phyloP scores from a whole-genome alignment of 2,888 invertebrate species.

The Rhimphoctona megacephalus region DNA sequence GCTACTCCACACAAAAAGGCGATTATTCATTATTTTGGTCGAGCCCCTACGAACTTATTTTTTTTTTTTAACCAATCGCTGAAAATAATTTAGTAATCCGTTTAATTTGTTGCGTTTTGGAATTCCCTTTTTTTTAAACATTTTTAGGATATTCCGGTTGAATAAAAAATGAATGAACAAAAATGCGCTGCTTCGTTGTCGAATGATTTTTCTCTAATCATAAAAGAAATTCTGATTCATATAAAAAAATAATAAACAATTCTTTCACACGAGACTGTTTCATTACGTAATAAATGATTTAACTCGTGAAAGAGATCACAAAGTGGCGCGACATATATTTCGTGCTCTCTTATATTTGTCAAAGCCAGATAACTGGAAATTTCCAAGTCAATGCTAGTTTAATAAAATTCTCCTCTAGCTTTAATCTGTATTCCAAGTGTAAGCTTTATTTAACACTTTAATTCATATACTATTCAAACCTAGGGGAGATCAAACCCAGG shows the following conservation, averaged over 20 bases:
- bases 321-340: slow-evolving; percentile 34
- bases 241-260: not conserved
- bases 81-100: not conserved
- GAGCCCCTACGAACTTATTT: not conserved
- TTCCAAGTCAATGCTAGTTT: slow-evolving; percentile 65
- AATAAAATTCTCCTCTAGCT: slow-evolving; percentile 39
- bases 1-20: not conserved
- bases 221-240: not conserved
- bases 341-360: slow-evolving; percentile 12
- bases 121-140: not conserved
- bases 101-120: not conserved
- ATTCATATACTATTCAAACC: too few species aligned
- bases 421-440: slow-evolving; percentile 1
- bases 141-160: not conserved
- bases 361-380: slow-evolving; percentile 60
- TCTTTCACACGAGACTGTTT: slow-evolving; percentile 6
- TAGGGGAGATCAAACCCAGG: too few species aligned
- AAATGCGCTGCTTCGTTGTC: not conserved
- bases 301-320: slow-evolving; percentile 49
- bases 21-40: not conserved
- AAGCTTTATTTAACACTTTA: not conserved
- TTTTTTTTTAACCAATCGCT: too few species aligned
- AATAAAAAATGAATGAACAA: not conserved
- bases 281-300: slow-evolving; percentile 52
- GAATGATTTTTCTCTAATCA: not conserved